Evolutionary conservation across 2,113 vertebrate genomes (phyloP).

Genomic region (Lophura nycthemera): DNA sequence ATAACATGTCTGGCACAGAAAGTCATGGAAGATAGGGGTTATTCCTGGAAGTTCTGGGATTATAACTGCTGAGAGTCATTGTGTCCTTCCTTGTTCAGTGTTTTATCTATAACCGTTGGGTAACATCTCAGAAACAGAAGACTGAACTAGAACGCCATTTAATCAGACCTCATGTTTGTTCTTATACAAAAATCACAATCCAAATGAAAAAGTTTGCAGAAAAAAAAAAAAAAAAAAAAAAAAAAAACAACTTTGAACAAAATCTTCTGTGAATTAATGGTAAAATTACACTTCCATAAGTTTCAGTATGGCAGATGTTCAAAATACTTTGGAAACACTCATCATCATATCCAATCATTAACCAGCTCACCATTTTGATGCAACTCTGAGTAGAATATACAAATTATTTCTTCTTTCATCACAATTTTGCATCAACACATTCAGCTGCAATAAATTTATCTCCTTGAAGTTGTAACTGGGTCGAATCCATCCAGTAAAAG

Average conservation of each 20-base stretch:
- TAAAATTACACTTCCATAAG: neutral
- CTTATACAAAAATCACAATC: neutral
- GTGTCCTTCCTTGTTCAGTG: neutral
- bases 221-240: no score
- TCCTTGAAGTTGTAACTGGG: neutral
- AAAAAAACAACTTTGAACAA: neutral
- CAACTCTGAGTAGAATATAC: neutral
- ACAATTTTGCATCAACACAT: neutral
- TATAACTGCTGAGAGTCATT: neutral
- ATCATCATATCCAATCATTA: neutral
- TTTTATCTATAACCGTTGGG: neutral
- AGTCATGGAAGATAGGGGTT: neutral
- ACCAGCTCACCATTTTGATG: neutral
- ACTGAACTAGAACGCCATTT: neutral
- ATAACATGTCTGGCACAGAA: conserved; percentile 7
- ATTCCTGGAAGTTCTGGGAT: neutral
- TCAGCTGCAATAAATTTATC: neutral
- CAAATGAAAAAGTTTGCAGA: neutral
- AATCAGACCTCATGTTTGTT: neutral
- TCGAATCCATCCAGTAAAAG: conserved; percentile 14
- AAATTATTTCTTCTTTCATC: neutral
- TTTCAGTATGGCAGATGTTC: neutral
- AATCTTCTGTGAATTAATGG: rapidly evolving
- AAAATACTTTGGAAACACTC: neutral
- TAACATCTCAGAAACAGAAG: neutral